Evolutionary conservation across 2,113 vertebrate genomes (phyloP), one percentile per base, ranked within the genome.

Genomic region (Erinaceus europaeus): DNA sequence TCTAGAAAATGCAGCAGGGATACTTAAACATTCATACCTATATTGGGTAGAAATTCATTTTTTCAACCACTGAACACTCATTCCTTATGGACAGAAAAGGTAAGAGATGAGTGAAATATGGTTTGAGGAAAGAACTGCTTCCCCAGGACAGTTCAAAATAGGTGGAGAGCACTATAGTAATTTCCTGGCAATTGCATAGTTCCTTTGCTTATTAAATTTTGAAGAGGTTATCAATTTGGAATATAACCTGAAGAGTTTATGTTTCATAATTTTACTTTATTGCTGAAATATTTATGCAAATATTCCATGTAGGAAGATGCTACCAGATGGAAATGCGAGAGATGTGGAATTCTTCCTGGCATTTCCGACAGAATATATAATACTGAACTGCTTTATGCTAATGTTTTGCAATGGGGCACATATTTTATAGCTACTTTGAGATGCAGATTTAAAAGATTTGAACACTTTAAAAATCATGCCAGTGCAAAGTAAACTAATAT

Each of bases 241-340:
- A 96, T 95, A 96, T 95, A 96, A 96, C 62, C 72, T 94, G 96
- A 96, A 97, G 95, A 93, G 95, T 97, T 97, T 96, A 94, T 94
- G 94, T 96, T 97, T 97, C 93, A 95, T 96, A 94, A 93, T 96
- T 97, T 96, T 94, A 95, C 94, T 97, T 97, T 97, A 97, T 97
- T 96, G 96, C 77, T 59, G 96, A 96, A 97, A 97, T 97, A 97
- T 96, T 97, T 96, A 97, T 97, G 96, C 95, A 97, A 96, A 97
- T 96, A 94, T 96, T 95, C 94, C 86, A 91, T 92, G 93, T 89
- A 93, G 94, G 93, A 94, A 96, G 96, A 96, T 93, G 91, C 95
- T 95, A 91, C 96, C 97, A 97, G 97, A 97, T 97, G 97, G 96
- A 97, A 97, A 96, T 93, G 95, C 93, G 96, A 93, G 93, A 90